phyloP scores from a whole-genome alignment of 2,113 vertebrate genomes.

The Semicossyphus pulcher region DNA sequence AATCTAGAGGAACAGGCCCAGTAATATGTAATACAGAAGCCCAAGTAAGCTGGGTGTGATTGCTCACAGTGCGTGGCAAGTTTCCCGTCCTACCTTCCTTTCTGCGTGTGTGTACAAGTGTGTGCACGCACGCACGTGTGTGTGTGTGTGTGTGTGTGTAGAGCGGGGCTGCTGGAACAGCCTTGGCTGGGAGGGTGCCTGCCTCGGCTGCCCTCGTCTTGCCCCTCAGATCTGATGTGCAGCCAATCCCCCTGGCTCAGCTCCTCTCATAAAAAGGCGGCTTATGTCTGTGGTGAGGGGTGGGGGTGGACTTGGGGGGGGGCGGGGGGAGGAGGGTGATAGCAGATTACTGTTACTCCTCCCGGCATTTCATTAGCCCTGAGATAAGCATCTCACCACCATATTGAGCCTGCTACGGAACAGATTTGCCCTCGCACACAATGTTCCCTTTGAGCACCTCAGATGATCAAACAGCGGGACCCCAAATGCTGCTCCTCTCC shows the following conservation, averaged over 20 bases:
- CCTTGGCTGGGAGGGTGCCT: slow-evolving; percentile 44
- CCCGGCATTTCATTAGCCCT: slow-evolving; percentile 81
- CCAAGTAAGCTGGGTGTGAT: slow-evolving; percentile 43
- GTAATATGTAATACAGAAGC: slow-evolving; percentile 52
- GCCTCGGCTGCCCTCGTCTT: slow-evolving; percentile 57
- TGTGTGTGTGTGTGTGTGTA: slow-evolving; percentile 10
- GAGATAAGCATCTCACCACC: slow-evolving; percentile 80
- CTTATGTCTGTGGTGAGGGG: slow-evolving; percentile 62
- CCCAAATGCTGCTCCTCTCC: slow-evolving; percentile 81
- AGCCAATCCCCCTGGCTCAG: slow-evolving; percentile 68
- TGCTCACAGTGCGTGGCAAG: slow-evolving; percentile 42
- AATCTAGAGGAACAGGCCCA: not conserved
- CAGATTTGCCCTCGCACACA: slow-evolving; percentile 79
- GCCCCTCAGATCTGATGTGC: slow-evolving; percentile 67
- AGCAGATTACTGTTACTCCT: slow-evolving; percentile 80
- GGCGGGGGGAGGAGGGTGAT: slow-evolving; percentile 52
- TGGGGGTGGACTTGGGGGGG: too few species aligned
- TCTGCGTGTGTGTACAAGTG: not conserved
- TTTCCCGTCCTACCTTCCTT: slow-evolving; percentile 14
- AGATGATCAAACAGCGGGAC: slow-evolving; percentile 82
- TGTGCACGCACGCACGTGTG: not conserved
- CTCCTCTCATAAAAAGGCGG: slow-evolving; percentile 66
- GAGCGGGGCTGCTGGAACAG: slow-evolving; percentile 24
- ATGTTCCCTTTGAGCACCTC: slow-evolving; percentile 80
- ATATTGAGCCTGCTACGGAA: slow-evolving; percentile 70